phyloP scores from a whole-genome alignment of 2,888 invertebrate genomes.

The Drosophila rubida region DNA sequence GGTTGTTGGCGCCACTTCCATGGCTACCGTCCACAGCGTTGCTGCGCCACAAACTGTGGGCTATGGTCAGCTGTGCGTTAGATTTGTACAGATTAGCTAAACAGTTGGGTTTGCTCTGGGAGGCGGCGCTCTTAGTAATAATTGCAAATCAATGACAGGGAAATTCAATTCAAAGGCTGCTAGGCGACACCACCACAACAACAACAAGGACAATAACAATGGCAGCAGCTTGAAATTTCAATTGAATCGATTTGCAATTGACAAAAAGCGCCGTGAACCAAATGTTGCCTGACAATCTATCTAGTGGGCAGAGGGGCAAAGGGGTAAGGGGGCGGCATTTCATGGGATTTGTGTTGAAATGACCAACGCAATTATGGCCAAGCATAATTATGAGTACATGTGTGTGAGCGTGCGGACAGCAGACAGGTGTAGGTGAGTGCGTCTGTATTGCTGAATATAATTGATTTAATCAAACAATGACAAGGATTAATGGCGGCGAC shows the following conservation, averaged over 20 bases:
- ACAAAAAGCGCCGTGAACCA: conserved; percentile 54
- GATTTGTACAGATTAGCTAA: conserved; percentile 54
- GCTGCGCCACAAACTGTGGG: conserved; percentile 23
- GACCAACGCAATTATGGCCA: conserved; percentile 67
- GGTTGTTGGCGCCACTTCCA: conserved; percentile 7
- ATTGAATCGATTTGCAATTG: conserved; percentile 55
- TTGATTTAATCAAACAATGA: conserved; percentile 68
- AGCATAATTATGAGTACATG: conserved; percentile 41
- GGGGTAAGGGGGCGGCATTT: conserved; percentile 2
- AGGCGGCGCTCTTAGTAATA: conserved; percentile 66
- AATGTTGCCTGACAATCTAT: conserved; percentile 39
- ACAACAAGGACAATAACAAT: conserved; percentile 25
- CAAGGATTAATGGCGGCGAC: conserved; percentile 49
- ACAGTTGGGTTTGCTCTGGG: conserved; percentile 36
- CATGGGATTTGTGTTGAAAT: conserved; percentile 56
- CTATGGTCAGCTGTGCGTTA: conserved; percentile 56
- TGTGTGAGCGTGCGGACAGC: not conserved
- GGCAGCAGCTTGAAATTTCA: conserved; percentile 50
- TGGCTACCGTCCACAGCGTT: not conserved
- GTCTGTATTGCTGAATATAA: conserved; percentile 44
- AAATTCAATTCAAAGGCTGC: conserved; percentile 65
- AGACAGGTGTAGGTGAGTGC: not conserved
- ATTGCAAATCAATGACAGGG: conserved; percentile 76
- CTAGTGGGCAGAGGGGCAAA: no score
- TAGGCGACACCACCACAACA: conserved; percentile 44